Base-by-base conservation (phyloP, 2,797 vertebrate genomes). In the Artibeus jamaicensis region DNA sequence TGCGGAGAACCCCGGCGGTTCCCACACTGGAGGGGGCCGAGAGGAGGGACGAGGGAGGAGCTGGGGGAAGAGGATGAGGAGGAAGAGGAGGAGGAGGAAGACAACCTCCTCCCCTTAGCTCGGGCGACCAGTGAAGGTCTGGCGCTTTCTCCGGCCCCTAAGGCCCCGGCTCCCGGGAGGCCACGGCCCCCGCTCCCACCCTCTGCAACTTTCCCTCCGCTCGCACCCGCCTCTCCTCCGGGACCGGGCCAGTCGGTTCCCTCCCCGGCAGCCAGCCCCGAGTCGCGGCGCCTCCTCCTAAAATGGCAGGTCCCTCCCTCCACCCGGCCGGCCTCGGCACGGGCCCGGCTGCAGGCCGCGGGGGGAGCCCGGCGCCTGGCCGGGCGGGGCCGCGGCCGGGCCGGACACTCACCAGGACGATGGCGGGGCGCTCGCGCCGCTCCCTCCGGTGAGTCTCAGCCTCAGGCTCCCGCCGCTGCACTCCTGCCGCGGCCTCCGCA, bases 251-350 rank as follows among this genome's bases (percentile, higher is more conserved):
- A 21, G 73, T 10, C 77, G 73, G 89, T 79, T 84, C 92, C 92
- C 94, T 81, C 95, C 95, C 67, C 88, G 78, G 95, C 76, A 42
- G 42, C 79, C 94, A 24, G 89, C 77, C 95, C 83, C 79, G 85
- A 91, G 86, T 96, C 95, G 57, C 96, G 89, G 83, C 95, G 90
- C 96, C 92, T 93, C 97, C 97, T 96, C 96, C 98, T 98, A 98
- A 98, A 97, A 98, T 98, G 98, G 98, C 98, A 98, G 98, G 97
- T 97, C 97, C 98, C 97, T 97, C 95, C 96, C 98, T 96, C 96
- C 97, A 92, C 94, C 97, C 94, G 82, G 48, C 87, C 93, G 89
- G 90, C 96, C 95, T 93, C 96, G 70, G 81, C 76, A 92, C 93
- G 71, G 93, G 34, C 86, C 85, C 71, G 77, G 83, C 95, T 71